These are phyloP conservation scores for Ephialtes manifestator DNA, from an alignment of 2,888 invertebrate genomes.

Conservation along the genomic window DNA sequence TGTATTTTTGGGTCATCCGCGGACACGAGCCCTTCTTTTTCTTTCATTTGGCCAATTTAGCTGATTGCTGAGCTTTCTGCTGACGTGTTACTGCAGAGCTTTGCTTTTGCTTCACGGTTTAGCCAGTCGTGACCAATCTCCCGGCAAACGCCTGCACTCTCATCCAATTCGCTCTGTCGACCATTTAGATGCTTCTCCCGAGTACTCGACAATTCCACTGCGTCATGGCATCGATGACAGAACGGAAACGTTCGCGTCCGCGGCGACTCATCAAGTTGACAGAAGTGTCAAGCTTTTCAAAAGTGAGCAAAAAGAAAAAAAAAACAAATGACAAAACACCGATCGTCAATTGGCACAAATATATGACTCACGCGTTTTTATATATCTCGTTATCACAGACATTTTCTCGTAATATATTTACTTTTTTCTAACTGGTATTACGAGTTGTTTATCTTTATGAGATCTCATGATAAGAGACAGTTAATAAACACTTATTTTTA, in stretches of 20 bases:
- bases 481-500: not conserved
- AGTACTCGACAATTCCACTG: slow-evolving; percentile 67
- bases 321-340: slow-evolving; percentile 17
- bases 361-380: slow-evolving; percentile 1
- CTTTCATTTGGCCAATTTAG: slow-evolving; percentile 28
- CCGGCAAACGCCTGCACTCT: slow-evolving; percentile 25
- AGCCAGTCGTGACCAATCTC: slow-evolving; percentile 23
- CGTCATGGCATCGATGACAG: slow-evolving; percentile 74
- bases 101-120: not conserved
- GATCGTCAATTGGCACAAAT: slow-evolving; percentile 35
- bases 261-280: slow-evolving; percentile 40
- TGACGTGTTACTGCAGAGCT: slow-evolving; percentile 8
- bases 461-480: not conserved
- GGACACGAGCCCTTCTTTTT: slow-evolving; percentile 44
- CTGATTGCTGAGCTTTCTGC: slow-evolving; percentile 15
- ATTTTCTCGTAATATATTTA: slow-evolving; percentile 1
- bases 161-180: slow-evolving; percentile 64
- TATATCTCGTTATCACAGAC: not conserved
- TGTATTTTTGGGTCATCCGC: slow-evolving; percentile 62
- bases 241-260: slow-evolving; percentile 46
- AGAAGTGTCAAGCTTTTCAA: slow-evolving; percentile 24
- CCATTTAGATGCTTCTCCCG: slow-evolving; percentile 74
- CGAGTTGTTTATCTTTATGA: not conserved
- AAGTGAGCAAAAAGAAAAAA: not conserved
- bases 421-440: not conserved